phyloP scores from a whole-genome alignment of 64 coral and sea anemone species.

The Montipora capricornis region DNA sequence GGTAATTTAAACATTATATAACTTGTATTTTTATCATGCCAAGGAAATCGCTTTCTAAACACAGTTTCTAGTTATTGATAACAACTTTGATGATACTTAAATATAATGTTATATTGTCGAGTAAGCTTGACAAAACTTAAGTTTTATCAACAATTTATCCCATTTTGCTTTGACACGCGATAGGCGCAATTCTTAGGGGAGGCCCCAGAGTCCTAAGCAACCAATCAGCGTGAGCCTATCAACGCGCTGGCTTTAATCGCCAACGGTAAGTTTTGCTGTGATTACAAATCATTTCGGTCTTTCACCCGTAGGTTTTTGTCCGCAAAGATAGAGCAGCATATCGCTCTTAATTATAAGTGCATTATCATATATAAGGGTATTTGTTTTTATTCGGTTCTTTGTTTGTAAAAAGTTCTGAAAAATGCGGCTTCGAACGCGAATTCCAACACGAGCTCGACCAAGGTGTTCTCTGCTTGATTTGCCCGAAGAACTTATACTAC shows the following conservation, averaged over 20 bases:
- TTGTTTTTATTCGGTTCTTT: neutral
- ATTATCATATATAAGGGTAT: neutral
- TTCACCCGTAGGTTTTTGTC: neutral
- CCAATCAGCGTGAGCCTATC: conserved; percentile 57
- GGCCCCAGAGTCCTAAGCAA: conserved; percentile 63
- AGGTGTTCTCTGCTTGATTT: conserved; percentile 61
- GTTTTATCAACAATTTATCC: too few species aligned
- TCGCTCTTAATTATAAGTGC: neutral
- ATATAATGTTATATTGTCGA: too few species aligned
- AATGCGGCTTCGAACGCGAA: conserved; percentile 68
- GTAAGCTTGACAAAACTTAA: too few species aligned
- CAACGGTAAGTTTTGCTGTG: conserved; percentile 35
- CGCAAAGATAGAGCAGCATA: neutral
- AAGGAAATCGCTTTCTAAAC: too few species aligned
- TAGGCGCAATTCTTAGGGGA: conserved; percentile 54
- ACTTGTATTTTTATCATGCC: too few species aligned
- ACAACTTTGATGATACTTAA: too few species aligned
- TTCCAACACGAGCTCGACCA: conserved; percentile 40
- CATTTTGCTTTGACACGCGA: neutral
- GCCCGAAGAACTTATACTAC: conserved; percentile 86
- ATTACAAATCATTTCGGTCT: neutral
- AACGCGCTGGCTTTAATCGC: conserved; percentile 44
- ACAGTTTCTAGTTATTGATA: too few species aligned
- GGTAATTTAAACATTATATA: too few species aligned
- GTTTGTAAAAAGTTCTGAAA: neutral